A percentile compares a stretch with the other conserved stretches of the same genome.
These are phyloP conservation scores for Latheticus oryzae DNA, from an alignment of 2,888 invertebrate genomes.

Conservation along the genomic window DNA sequence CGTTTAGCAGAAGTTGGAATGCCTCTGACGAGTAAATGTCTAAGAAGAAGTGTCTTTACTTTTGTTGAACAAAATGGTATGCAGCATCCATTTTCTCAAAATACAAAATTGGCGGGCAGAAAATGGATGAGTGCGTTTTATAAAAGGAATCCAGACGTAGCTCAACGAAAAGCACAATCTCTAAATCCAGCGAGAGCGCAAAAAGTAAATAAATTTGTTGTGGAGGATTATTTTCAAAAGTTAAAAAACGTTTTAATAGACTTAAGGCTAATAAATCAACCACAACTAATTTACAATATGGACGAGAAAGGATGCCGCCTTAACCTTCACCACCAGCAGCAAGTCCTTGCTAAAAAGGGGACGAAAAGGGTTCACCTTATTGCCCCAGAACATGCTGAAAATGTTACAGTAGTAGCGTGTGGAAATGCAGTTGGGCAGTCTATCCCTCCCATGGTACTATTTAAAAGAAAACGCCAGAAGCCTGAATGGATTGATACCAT, in stretches of 20 bases:
- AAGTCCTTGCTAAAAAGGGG: constrained; percentile 52
- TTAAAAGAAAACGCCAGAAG: constrained; percentile 52
- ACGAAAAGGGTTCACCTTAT: constrained; percentile 53
- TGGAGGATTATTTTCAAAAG: constrained; percentile 50
- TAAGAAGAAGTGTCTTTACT: too few species aligned
- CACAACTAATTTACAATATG: constrained; percentile 50
- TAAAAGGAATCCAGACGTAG: too few species aligned
- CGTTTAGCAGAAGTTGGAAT: too few species aligned
- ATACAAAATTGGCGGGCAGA: too few species aligned
- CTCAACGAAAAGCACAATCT: too few species aligned
- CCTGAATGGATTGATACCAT: constrained; percentile 48
- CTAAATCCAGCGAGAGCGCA: constrained; percentile 38
- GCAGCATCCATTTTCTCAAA: too few species aligned
- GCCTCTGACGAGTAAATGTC: too few species aligned
- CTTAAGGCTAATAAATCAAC: constrained; percentile 35
- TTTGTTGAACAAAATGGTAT: too few species aligned
- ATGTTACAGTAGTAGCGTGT: constrained; percentile 55
- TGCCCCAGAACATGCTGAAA: constrained; percentile 57
- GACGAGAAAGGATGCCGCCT: constrained; percentile 55
- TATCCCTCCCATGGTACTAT: constrained; percentile 55
- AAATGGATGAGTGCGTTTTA: too few species aligned
- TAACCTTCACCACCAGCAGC: constrained; percentile 52
- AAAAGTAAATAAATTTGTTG: constrained; percentile 50
- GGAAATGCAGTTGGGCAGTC: constrained; percentile 55
- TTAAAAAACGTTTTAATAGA: constrained; percentile 44